A percentile compares a stretch with the other conserved stretches of the same genome.
Conservation (phyloP, 2,113 vertebrate genomes). For the Neofelis nebulosa region DNA sequence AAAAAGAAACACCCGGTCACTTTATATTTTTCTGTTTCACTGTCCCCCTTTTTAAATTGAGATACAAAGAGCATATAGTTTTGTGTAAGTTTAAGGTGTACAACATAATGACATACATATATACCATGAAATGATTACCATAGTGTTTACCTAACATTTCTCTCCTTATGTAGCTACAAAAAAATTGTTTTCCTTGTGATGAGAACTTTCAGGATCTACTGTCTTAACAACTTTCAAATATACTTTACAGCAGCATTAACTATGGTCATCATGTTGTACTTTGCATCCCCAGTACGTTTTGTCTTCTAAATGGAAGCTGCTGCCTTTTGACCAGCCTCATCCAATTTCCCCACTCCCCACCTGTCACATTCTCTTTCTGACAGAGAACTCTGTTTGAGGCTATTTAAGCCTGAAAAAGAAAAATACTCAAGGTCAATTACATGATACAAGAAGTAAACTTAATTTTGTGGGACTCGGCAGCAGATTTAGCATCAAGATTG, state of each 20-base stretch:
- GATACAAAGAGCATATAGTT: not conserved
- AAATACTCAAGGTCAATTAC: not conserved
- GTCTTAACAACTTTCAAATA: not conserved
- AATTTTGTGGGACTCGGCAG: conserved; percentile 3
- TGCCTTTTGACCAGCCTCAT: not conserved
- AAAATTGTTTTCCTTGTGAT: not conserved
- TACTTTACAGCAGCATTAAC: not conserved
- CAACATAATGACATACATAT: not conserved
- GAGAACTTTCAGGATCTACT: not conserved
- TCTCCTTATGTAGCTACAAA: not conserved
- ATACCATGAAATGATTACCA: not conserved
- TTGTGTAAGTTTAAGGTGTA: not conserved
- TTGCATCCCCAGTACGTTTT: not conserved
- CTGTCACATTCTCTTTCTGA: conserved; percentile 17
- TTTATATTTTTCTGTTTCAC: not conserved
- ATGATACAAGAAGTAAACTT: conserved; percentile 20
- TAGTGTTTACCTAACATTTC: not conserved
- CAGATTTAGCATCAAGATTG: conserved; percentile 22
- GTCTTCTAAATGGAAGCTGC: not conserved
- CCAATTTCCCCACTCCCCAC: not conserved
- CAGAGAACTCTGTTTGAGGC: conserved; percentile 9
- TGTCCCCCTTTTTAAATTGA: not conserved
- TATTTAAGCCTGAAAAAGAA: conserved; percentile 40
- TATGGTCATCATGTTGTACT: not conserved
- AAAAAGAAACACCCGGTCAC: not conserved